A percentile compares a stretch with the other conserved stretches of the same genome.
These are phyloP conservation scores for Otolemur garnettii DNA, from an alignment of 2,113 vertebrate species.

Conservation along the genomic window DNA sequence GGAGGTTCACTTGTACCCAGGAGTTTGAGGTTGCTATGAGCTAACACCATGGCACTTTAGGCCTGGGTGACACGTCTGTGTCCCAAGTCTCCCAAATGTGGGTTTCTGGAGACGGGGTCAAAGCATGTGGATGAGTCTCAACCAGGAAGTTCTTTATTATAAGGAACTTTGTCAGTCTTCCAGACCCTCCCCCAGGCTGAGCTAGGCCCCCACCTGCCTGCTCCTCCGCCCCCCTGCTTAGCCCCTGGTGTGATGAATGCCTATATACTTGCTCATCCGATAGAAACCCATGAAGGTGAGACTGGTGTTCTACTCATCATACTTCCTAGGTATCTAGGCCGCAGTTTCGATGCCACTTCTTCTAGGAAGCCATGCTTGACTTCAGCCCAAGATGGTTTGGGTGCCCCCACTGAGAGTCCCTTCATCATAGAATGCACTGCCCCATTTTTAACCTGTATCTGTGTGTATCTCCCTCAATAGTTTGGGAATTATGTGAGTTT, in stretches of 20 bases:
- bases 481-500: neutral
- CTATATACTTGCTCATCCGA: neutral
- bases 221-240: neutral
- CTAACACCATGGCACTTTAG: no score
- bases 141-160: neutral
- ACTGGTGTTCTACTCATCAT: neutral
- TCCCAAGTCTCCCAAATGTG: neutral
- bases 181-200: neutral
- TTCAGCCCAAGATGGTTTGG: neutral
- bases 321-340: no score
- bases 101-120: neutral
- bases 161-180: neutral
- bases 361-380: conserved; percentile 1
- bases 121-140: neutral
- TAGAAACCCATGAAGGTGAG: neutral
- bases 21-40: no score
- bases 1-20: no score
- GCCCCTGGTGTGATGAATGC: no score
- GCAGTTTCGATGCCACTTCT: neutral
- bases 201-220: neutral
- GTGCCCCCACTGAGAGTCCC: neutral
- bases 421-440: neutral
- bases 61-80: neutral
- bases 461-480: neutral
- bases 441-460: neutral